Conservation (phyloP, 2,888 invertebrate genomes). For the Lydus trimaculatus region DNA sequence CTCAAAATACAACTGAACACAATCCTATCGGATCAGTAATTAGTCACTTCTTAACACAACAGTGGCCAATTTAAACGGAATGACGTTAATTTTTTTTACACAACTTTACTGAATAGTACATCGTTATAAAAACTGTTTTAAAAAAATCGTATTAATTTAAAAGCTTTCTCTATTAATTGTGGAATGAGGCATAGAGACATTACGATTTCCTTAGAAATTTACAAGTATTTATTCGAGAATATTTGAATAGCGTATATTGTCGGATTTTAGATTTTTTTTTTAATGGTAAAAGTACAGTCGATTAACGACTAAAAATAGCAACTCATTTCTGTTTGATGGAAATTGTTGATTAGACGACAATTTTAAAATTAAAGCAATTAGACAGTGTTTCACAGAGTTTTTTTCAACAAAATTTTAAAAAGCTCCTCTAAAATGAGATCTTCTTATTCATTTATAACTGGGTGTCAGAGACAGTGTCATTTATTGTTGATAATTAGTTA, state of each 20-base stretch:
- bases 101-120: background rate
- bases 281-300: background rate
- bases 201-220: background rate
- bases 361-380: conserved; percentile 19
- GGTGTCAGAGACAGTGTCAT: background rate
- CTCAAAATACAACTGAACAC: background rate
- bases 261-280: background rate
- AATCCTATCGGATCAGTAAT: background rate
- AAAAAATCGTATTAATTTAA: too few relatives aligned
- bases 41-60: background rate
- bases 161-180: too few relatives aligned
- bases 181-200: too few relatives aligned
- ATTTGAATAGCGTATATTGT: background rate
- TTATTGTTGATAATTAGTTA: conserved; percentile 4
- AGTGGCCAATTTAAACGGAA: background rate
- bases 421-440: background rate
- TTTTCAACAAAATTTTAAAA: background rate
- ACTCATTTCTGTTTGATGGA: conserved; percentile 14
- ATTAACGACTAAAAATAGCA: background rate
- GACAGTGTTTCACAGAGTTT: conserved; percentile 14
- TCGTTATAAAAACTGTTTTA: too few relatives aligned
- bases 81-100: background rate
- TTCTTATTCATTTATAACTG: background rate
- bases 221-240: background rate
- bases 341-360: conserved; percentile 24